Evolutionary conservation across 2,888 invertebrate species (phyloP).

Genomic region (Mesorhabditis sp.): DNA sequence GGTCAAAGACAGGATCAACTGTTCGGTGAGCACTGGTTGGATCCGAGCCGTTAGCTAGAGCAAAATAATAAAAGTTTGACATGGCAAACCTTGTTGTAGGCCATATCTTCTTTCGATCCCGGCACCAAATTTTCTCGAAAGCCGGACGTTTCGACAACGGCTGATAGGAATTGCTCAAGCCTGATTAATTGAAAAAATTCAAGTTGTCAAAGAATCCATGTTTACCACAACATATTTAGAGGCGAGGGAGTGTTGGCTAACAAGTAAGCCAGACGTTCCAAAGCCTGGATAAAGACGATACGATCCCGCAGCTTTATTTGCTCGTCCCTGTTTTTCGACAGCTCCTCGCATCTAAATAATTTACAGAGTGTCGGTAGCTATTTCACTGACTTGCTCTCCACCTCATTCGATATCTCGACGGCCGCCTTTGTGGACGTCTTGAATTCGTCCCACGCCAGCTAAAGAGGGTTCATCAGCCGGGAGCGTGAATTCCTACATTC

Average conservation of each 20-base stretch:
- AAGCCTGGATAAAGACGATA: conserved; percentile 28
- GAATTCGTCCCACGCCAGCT: conserved; percentile 39
- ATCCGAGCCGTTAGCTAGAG: not conserved
- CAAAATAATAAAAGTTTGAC: not conserved
- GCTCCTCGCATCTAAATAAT: conserved; percentile 3
- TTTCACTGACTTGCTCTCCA: conserved; percentile 41
- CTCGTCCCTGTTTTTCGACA: not conserved
- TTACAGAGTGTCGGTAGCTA: not conserved
- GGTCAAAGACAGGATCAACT: not conserved
- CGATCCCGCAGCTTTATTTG: conserved; percentile 22
- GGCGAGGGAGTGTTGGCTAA: conserved; percentile 16
- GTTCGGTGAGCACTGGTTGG: conserved; percentile 1
- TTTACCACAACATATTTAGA: conserved; percentile 19
- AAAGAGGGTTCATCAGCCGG: conserved; percentile 12
- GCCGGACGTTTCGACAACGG: conserved; percentile 22
- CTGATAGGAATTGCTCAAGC: conserved; percentile 33
- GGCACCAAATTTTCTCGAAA: conserved; percentile 9
- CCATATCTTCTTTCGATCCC: conserved; percentile 16
- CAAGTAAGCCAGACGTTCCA: conserved; percentile 26
- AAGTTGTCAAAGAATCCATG: not conserved
- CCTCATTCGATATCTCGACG: conserved; percentile 35
- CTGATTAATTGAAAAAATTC: conserved; percentile 11
- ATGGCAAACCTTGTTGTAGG: conserved; percentile 11
- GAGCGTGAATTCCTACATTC: conserved; percentile 15
- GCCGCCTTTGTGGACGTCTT: conserved; percentile 30